Evolutionary conservation across 2,888 invertebrate genomes (phyloP), one percentile per base, ranked within the genome.

Genomic region (Orchestes rusci): DNA sequence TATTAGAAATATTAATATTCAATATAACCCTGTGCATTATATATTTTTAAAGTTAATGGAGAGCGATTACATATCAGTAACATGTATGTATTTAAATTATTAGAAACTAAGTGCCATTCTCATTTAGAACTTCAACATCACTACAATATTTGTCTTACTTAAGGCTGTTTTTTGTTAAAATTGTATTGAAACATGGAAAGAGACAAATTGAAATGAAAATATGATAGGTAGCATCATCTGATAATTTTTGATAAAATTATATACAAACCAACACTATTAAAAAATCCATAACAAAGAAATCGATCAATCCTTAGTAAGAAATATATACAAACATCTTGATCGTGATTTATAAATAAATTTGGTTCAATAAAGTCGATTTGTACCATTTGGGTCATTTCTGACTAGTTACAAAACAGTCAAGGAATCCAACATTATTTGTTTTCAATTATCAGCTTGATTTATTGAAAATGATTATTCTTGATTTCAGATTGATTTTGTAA

Each of bases 1-100:
- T 47, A 48, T 48, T 48, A 48, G 39, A 53, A 53, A 50, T 53
- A 53, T 56, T 54, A 54, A 56, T 51, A 54, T 52, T 50, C 50
- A 49, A 53, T 47, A 54, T 53, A 58, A 65, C 65, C 65, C 64
- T 65, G 64, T 66, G 64, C 63, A 61, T 55, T 58, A 56, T 53
- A 42, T 45, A 37, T 41, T 23, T 42, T 10, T 51, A 33, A 54
- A 43, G 51, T 49, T 55, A 53, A 58, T 50, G 50, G 51, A 55
- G 54, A 55, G 53, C 53, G 50, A 56, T 52, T 44, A 48, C 41
- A 49, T 45, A 23, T 39, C 12, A 29, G 13, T 32, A 10, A 19
- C 37, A 17, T 12, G 33, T 46, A n/a, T 42, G 38, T 33, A 34
- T 33, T 42, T 34, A 23, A 42, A 43, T 23, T 10, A 32, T 43